Evolutionary conservation across 2,797 vertebrate genomes (phyloP), one percentile per base, ranked within the genome.

Genomic region (Xyrichtys novacula): DNA sequence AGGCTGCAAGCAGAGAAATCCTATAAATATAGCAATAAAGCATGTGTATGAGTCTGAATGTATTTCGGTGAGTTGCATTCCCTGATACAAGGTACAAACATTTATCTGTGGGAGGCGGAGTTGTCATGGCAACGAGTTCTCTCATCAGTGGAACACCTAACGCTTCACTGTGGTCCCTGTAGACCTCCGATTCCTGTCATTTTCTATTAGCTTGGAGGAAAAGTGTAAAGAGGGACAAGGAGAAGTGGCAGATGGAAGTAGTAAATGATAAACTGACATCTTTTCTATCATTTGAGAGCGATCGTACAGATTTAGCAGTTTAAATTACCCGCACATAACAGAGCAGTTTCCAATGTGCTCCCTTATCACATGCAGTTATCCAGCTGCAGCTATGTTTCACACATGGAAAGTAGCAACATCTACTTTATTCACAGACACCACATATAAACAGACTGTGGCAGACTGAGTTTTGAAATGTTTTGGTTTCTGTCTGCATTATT

Each of bases 71-170:
- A 19, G 1, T 60, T 65, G 71, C 42, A 76, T 65, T 78, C 58
- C 65, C 59, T 65, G 53, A 67, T 65, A 71, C 20, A 61, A 44
- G 32, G 52, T 58, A 50, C 74, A 71, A 72, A 70, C 56, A 57
- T 81, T 74, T 60, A 71, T 55, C 48, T 67, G 58, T 70, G 49
- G 57, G 40, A 53, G 53, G 22, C 26, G 15, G 62, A 3, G 90
- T 90, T 85, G 76, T 83, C 88, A 89, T 90, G 83, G 89, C 71
- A 66, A 88, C 78, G 1, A 43, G 25, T 43, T 74, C 68, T 71
- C 73, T 76, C 83, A 89, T 89, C 77, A 77, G 74, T 68, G 63
- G 61, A 86, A 89, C 83, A 86, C 88, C 87, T 72, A 75, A 79
- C 6, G 44, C 65, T 76, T 73, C 71, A 43, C 53, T 52, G 26